Percentiles rank a stretch among this genome's conserved stretches.
These are phyloP conservation scores for Yponomeuta malinellus DNA, from an alignment of 2,888 invertebrate species.

Conservation along the genomic window DNA sequence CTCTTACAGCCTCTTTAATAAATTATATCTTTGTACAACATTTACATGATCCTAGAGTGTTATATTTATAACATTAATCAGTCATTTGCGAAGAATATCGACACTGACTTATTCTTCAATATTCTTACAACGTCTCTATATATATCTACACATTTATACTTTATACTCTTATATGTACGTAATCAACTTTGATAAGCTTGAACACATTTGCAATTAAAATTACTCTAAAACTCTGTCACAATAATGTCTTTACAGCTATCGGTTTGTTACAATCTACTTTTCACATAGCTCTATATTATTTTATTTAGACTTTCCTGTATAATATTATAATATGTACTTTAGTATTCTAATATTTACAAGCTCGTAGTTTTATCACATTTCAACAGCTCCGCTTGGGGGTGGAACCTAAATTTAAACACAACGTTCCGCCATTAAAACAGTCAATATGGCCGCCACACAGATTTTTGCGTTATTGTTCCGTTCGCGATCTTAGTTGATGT, in stretches of 20 bases:
- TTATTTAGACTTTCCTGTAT: constrained; percentile 48
- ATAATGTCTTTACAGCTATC: constrained; percentile 20
- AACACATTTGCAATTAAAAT: constrained; percentile 62
- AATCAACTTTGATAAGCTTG: constrained; percentile 46
- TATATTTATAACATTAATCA: constrained; percentile 48
- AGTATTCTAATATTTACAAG: constrained; percentile 58
- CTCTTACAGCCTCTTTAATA: constrained; percentile 33
- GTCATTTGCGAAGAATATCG: constrained; percentile 33
- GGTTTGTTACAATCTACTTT: constrained; percentile 20
- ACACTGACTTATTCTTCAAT: constrained; percentile 4
- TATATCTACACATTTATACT: constrained; percentile 8
- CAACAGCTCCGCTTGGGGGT: constrained; percentile 41
- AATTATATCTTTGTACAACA: constrained; percentile 48
- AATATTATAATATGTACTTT: constrained; percentile 20
- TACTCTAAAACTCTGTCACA: constrained; percentile 39
- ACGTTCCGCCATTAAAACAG: constrained; percentile 37
- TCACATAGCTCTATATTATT: constrained; percentile 50
- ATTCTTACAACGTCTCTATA: constrained; percentile 1
- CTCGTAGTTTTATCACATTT: constrained; percentile 73
- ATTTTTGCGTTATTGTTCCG: constrained; percentile 76
- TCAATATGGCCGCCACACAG: constrained; percentile 86
- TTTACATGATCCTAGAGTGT: constrained; percentile 43
- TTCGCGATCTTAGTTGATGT: constrained; percentile 77
- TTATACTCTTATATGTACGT: not conserved
- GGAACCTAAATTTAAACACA: constrained; percentile 36